A percentile compares a stretch with the other conserved stretches of the same genome.
These are phyloP conservation scores for Leptocoma aspasia DNA, from an alignment of 2,113 vertebrate genomes.

Conservation along the genomic window DNA sequence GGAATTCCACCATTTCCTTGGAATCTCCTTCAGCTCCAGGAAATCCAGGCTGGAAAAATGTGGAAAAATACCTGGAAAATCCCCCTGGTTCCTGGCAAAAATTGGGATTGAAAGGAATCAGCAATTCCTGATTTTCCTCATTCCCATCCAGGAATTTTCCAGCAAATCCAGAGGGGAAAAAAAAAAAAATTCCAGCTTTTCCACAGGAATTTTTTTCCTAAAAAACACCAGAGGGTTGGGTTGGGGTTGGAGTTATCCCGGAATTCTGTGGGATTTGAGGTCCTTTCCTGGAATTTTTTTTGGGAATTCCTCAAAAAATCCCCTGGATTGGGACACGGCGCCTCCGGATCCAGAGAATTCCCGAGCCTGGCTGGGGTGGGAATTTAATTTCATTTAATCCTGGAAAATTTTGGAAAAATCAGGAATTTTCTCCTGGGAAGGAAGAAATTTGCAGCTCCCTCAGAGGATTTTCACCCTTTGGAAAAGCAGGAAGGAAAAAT, in stretches of 20 bases:
- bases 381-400: too few relatives aligned
- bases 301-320: neutral
- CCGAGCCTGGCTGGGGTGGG: rapidly evolving
- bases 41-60: neutral
- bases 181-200: neutral
- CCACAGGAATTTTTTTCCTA: neutral
- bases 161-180: too few relatives aligned
- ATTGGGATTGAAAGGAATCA: neutral
- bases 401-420: neutral
- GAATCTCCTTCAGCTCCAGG: neutral
- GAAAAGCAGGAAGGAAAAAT: neutral
- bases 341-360: neutral
- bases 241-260: neutral
- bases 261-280: neutral
- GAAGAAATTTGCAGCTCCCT: neutral
- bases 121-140: neutral
- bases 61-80: neutral
- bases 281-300: neutral
- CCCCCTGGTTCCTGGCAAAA: neutral
- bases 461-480: too few relatives aligned
- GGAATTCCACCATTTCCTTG: neutral
- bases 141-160: neutral
- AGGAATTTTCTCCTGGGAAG: neutral
- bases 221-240: neutral
- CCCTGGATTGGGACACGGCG: too few relatives aligned